Evolutionary conservation across 1,140 invertebrate genomes (phyloP).

Genomic region (Zaprionus nigranus): DNA sequence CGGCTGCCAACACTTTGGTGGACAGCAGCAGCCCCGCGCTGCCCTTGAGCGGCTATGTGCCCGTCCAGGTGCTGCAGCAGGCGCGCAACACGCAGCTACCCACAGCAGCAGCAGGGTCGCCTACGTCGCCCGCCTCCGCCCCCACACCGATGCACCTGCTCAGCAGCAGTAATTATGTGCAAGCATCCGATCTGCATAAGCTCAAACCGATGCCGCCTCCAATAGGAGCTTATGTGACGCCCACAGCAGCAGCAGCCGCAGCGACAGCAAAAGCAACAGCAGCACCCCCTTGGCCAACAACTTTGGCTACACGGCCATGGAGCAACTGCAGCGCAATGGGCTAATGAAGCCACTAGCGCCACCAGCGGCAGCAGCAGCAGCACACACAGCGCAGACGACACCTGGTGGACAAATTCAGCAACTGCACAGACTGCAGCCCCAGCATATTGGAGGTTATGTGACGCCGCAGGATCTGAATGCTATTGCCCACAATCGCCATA

Average conservation of each 20-base stretch:
- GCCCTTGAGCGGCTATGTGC: conserved; percentile 64
- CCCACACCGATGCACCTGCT: conserved; percentile 52
- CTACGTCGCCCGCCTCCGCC: conserved; percentile 6
- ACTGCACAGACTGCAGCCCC: conserved; percentile 43
- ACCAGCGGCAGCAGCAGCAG: conserved; percentile 9
- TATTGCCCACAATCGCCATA: conserved; percentile 68
- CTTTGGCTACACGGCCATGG: conserved; percentile 70
- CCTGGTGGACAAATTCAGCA: conserved; percentile 2
- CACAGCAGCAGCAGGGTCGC: neutral
- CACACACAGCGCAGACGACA: conserved; percentile 1
- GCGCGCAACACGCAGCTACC: conserved; percentile 7
- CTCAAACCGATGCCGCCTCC: conserved; percentile 45
- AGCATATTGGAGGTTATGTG: conserved; percentile 64
- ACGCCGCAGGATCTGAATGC: conserved; percentile 70
- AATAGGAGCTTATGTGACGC: neutral
- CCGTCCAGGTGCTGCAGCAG: conserved; percentile 54
- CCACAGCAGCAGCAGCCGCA: neutral
- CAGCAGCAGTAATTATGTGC: conserved; percentile 64
- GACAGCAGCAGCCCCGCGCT: conserved; percentile 18
- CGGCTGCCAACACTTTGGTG: conserved; percentile 40
- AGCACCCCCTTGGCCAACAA: conserved; percentile 21
- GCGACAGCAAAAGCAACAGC: neutral
- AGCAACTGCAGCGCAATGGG: conserved; percentile 60
- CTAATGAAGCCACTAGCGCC: conserved; percentile 53
- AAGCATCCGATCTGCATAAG: conserved; percentile 66